Percentiles rank a stretch among this genome's conserved stretches.
These are phyloP conservation scores for Himalopsyche tibetana DNA, from an alignment of 2,888 invertebrate genomes.

Conservation along the genomic window DNA sequence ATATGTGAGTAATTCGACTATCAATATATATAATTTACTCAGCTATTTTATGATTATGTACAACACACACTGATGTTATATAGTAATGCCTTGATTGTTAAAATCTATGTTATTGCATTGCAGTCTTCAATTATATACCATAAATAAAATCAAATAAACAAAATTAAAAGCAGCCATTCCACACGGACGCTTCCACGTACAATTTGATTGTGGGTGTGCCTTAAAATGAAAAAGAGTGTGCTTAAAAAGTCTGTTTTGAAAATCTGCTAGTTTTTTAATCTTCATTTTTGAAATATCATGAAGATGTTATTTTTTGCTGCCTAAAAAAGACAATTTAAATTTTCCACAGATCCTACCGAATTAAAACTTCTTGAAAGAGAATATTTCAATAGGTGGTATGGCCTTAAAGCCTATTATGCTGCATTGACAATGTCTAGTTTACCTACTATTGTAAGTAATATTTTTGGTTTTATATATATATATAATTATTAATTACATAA, in stretches of 20 bases:
- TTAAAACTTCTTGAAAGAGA: slow-evolving; percentile 78
- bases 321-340: background rate
- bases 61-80: background rate
- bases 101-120: slow-evolving; percentile 39
- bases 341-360: slow-evolving; percentile 78
- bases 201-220: no score
- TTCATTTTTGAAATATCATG: no score
- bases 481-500: no score
- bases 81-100: background rate
- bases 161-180: no score
- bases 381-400: slow-evolving; percentile 83
- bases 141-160: no score
- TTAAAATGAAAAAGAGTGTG: no score
- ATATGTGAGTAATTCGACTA: slow-evolving; percentile 75
- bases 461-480: background rate
- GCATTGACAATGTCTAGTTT: slow-evolving; percentile 77
- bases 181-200: no score
- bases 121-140: background rate
- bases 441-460: slow-evolving; percentile 76
- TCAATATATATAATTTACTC: slow-evolving; percentile 38
- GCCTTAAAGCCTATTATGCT: slow-evolving; percentile 80
- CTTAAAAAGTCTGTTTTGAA: no score
- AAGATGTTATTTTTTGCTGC: no score
- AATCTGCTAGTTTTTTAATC: no score
- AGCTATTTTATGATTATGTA: background rate